Conservation (phyloP, 2,113 vertebrate species). For the Falcunculus frontatus region DNA sequence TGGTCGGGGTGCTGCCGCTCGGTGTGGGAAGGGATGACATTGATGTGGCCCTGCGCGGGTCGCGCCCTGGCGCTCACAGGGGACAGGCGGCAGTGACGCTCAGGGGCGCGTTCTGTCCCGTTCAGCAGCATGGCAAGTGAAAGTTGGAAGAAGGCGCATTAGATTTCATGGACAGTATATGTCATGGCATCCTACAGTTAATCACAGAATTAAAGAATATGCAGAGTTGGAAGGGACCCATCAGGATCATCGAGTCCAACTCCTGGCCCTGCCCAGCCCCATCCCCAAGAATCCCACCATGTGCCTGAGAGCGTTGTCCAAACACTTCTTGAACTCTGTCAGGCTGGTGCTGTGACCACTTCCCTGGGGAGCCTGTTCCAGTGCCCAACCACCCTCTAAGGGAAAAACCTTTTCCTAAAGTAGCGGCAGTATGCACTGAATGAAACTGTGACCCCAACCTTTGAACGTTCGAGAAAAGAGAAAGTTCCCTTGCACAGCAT, state of each 20-base stretch:
- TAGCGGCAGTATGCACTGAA: accelerated
- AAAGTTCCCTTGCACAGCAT: not conserved
- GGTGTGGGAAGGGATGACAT: not conserved
- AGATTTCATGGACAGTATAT: accelerated
- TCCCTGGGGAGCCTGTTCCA: not conserved
- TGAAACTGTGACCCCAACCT: not conserved
- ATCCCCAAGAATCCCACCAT: too few species aligned
- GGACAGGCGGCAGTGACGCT: not conserved
- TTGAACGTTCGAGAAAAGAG: not conserved
- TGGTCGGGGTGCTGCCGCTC: not conserved
- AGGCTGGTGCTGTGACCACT: not conserved
- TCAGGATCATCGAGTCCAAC: accelerated
- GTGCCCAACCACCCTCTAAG: not conserved
- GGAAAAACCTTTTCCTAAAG: not conserved
- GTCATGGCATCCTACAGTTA: not conserved
- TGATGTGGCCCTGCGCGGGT: not conserved
- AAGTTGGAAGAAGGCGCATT: not conserved
- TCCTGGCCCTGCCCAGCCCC: not conserved
- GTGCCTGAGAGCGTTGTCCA: not conserved
- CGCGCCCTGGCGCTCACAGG: accelerated
- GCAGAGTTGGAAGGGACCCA: not conserved
- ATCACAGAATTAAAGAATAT: not conserved
- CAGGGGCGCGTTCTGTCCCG: not conserved
- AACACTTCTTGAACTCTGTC: not conserved
- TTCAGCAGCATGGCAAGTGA: accelerated